phyloP scores from a whole-genome alignment of 2,113 vertebrate species.

The Sylvia atricapilla region DNA sequence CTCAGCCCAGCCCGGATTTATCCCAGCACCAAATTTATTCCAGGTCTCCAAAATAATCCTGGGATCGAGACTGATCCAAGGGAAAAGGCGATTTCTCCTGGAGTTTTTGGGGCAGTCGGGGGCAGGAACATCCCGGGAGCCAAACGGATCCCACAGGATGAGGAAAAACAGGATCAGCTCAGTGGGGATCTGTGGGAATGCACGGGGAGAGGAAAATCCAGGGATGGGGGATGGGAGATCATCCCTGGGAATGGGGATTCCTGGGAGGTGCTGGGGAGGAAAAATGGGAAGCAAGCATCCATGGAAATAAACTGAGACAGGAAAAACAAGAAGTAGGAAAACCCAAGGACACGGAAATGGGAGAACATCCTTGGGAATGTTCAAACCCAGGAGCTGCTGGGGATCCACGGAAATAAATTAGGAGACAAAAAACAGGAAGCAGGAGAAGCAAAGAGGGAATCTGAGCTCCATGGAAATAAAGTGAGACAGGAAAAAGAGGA shows the following conservation, averaged over 20 bases:
- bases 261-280: neutral
- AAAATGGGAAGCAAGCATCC: neutral
- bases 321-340: neutral
- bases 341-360: neutral
- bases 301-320: neutral
- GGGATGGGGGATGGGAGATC: no score
- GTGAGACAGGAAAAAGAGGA: neutral
- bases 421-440: neutral
- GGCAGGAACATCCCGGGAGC: neutral
- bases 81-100: neutral
- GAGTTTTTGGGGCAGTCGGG: rapidly evolving
- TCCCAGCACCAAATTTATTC: neutral
- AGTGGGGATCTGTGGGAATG: neutral
- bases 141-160: neutral
- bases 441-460: neutral
- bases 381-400: neutral
- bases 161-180: neutral
- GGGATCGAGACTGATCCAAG: neutral
- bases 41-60: neutral
- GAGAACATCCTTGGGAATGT: neutral
- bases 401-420: neutral
- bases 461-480: neutral
- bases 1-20: neutral
- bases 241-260: neutral
- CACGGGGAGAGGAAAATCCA: neutral